These are phyloP conservation scores for Reticulitermes speratus DNA, from an alignment of 1,140 invertebrate species.

Conservation along the genomic window DNA sequence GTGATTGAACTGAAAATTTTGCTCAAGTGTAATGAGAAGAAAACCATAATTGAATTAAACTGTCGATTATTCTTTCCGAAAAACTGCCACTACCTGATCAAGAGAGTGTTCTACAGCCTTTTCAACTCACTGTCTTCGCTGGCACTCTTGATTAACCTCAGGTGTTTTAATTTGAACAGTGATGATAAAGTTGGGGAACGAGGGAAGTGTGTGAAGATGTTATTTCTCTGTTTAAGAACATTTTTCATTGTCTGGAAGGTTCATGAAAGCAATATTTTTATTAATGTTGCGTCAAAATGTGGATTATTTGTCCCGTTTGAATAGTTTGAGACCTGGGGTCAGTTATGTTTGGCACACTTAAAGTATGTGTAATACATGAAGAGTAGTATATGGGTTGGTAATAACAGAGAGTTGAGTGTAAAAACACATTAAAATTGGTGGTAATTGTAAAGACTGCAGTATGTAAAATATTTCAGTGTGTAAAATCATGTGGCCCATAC, in stretches of 20 bases:
- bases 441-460: not conserved
- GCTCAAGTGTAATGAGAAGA: constrained; percentile 8
- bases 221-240: not conserved
- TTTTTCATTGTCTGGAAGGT: not conserved
- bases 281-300: not conserved
- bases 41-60: not conserved
- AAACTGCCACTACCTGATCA: not conserved
- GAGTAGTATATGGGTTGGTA: not conserved
- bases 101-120: not conserved
- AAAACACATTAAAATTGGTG: not conserved
- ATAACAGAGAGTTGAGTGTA: not conserved
- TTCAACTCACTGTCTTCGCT: not conserved
- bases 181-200: not conserved
- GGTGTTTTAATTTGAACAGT: not conserved
- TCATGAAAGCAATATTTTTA: not conserved
- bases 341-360: not conserved
- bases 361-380: not conserved
- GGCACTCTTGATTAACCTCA: not conserved
- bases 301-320: not conserved
- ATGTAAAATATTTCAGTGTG: no score
- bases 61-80: not conserved
- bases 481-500: no score
- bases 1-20: not conserved
- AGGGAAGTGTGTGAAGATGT: not conserved
- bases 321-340: not conserved